Conservation (phyloP, 2,888 invertebrate genomes). For the Platycnemis pennipes region DNA sequence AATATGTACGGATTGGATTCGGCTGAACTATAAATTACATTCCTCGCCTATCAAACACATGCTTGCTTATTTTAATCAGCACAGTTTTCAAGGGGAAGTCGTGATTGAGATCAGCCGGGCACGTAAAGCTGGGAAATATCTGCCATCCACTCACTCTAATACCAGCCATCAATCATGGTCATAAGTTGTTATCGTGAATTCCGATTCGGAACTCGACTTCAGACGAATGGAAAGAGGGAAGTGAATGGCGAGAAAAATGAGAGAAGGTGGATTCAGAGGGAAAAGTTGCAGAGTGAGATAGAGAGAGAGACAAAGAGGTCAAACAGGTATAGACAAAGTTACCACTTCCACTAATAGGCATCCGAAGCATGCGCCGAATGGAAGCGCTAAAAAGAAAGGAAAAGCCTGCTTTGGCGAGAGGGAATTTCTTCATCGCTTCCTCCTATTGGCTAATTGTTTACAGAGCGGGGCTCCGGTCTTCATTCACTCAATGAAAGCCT, state of each 20-base stretch:
- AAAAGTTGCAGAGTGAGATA: neutral
- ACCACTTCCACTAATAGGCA: conserved; percentile 31
- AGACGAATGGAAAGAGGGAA: neutral
- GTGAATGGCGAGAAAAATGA: neutral
- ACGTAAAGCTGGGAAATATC: neutral
- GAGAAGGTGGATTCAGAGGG: neutral
- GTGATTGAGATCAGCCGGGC: neutral
- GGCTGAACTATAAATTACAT: neutral
- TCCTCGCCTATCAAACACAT: neutral
- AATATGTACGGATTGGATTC: no score
- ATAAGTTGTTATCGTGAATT: neutral
- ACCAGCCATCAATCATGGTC: neutral
- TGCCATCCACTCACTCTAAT: neutral
- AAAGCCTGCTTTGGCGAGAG: neutral
- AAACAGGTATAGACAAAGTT: conserved; percentile 24
- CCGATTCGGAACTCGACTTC: neutral
- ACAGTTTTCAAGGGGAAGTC: neutral
- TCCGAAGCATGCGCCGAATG: neutral
- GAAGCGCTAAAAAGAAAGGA: neutral
- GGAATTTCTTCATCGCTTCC: conserved; percentile 5
- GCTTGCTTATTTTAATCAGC: neutral
- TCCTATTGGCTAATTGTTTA: conserved; percentile 35
- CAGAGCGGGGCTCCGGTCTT: neutral
- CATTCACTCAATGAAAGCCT: conserved; percentile 8
- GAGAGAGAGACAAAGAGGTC: conserved; percentile 10